A percentile compares a stretch with the other conserved stretches of the same genome.
phyloP scores from a whole-genome alignment of 2,888 invertebrate species.

The Chaitophorus viminalis region DNA sequence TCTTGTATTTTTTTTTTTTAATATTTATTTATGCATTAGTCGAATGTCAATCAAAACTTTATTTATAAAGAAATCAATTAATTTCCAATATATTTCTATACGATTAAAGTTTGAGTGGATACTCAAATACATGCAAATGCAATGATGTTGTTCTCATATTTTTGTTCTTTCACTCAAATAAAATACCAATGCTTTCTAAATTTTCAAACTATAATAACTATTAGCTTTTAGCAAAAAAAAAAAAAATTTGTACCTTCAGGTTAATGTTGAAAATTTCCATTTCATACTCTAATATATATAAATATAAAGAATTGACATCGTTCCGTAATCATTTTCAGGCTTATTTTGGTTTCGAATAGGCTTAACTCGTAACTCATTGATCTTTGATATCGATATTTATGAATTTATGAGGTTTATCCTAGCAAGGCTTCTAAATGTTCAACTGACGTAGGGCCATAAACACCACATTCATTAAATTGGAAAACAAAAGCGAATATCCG shows the following conservation, averaged over 20 bases:
- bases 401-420: conserved; percentile 4
- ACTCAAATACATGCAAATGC: background rate
- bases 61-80: too few species aligned
- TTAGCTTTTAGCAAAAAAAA: conserved; percentile 7
- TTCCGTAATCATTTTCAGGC: conserved; percentile 16
- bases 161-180: background rate
- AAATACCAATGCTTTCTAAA: background rate
- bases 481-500: background rate
- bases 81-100: too few species aligned
- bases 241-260: background rate
- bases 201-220: background rate
- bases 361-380: conserved; percentile 20
- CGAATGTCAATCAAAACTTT: too few species aligned
- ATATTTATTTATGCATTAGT: too few species aligned
- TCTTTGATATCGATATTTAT: conserved; percentile 6
- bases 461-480: background rate
- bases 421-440: background rate
- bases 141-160: background rate
- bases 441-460: background rate
- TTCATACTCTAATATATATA: background rate
- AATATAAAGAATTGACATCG: conserved; percentile 18
- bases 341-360: conserved; percentile 19
- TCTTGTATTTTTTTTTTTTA: too few species aligned
- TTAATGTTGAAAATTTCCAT: conserved; percentile 7
- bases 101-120: background rate